Conservation (phyloP, 2,113 vertebrate genomes). For the Amphiprion percula region DNA sequence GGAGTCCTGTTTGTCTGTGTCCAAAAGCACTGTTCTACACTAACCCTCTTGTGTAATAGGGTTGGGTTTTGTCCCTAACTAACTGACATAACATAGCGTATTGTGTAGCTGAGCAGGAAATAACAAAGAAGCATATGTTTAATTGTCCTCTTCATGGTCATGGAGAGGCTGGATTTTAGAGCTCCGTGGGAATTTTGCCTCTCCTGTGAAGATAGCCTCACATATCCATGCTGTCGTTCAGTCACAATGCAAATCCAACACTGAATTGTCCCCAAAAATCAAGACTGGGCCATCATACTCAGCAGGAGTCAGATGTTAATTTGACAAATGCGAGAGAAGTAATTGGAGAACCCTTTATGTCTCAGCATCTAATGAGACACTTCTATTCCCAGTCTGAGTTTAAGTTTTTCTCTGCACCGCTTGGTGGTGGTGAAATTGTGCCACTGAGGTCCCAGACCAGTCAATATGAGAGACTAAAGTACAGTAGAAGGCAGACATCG, state of each 20-base stretch:
- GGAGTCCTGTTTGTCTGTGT: constrained; percentile 24
- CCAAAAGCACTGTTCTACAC: constrained; percentile 23
- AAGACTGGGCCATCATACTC: neutral
- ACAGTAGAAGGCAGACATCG: constrained; percentile 71
- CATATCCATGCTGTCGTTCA: neutral
- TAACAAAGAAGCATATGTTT: neutral
- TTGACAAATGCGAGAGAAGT: neutral
- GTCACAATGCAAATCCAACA: neutral
- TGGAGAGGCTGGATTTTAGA: neutral
- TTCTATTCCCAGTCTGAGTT: constrained; percentile 35
- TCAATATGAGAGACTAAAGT: constrained; percentile 71
- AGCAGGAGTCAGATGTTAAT: neutral
- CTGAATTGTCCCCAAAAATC: neutral
- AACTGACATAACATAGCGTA: constrained; percentile 2
- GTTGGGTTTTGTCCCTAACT: constrained; percentile 5
- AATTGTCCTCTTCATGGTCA: neutral
- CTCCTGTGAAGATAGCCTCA: neutral
- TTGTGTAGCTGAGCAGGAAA: neutral
- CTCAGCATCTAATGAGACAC: constrained; percentile 15
- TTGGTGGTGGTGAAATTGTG: constrained; percentile 25
- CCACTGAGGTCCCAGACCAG: constrained; percentile 59
- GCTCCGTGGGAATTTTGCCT: neutral
- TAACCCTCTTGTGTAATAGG: neutral
- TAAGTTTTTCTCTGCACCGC: constrained; percentile 16
- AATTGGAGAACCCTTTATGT: neutral